Evolutionary conservation across 2,113 vertebrate genomes (phyloP).

Genomic region (Chiloscyllium plagiosum): DNA sequence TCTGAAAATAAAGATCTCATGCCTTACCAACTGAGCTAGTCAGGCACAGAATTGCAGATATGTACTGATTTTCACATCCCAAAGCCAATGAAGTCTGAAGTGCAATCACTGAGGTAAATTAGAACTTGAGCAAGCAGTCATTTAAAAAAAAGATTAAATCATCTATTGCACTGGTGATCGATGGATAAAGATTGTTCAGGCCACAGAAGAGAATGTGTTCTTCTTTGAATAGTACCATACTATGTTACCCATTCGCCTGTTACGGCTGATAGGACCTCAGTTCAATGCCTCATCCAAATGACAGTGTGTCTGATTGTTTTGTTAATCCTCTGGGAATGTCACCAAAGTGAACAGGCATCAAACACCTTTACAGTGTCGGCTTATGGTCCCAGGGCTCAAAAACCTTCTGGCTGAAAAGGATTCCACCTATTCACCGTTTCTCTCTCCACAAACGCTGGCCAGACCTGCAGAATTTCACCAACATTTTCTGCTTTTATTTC

Average conservation of each 20-base stretch:
- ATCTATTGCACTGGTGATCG: background rate
- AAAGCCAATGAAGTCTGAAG: background rate
- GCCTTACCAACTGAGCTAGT: no score
- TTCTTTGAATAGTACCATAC: background rate
- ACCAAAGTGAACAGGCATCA: background rate
- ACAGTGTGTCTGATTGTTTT: background rate
- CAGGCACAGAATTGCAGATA: background rate
- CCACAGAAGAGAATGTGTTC: background rate
- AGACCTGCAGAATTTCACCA: no score
- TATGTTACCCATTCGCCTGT: no score
- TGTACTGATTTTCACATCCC: background rate
- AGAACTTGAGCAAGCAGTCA: background rate
- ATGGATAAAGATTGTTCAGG: background rate
- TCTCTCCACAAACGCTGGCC: no score
- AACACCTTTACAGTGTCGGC: background rate
- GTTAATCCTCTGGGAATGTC: background rate
- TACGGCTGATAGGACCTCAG: background rate
- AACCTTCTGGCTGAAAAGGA: background rate
- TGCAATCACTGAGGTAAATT: background rate
- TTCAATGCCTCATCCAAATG: background rate
- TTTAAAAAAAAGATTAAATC: background rate
- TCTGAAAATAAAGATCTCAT: no score
- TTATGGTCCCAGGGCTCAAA: background rate
- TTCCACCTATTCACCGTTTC: background rate
- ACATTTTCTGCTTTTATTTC: no score